These are phyloP conservation scores for Bolinopsis microptera DNA, from an alignment of 37 sponge, comb jelly and placozoan species.

Conservation along the genomic window DNA sequence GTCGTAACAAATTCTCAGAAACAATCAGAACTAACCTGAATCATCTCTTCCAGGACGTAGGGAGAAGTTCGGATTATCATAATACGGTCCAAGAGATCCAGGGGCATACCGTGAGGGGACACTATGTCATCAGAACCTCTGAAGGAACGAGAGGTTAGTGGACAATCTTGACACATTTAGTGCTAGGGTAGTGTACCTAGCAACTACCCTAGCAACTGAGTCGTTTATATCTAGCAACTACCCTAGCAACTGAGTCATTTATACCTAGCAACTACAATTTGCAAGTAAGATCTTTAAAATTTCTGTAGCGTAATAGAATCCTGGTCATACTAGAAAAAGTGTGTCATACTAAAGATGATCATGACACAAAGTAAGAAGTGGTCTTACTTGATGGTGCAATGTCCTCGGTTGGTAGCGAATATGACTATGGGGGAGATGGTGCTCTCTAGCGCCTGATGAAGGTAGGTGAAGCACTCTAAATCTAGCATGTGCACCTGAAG, in stretches of 20 bases:
- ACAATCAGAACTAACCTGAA: constrained; percentile 73
- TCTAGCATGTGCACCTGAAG: constrained; percentile 97
- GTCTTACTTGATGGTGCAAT: constrained; percentile 77
- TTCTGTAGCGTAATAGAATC: no score
- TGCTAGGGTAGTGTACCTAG: no score
- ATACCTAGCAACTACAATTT: no score
- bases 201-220: no score
- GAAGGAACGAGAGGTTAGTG: background rate
- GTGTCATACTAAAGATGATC: no score
- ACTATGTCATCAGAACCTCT: constrained; percentile 85
- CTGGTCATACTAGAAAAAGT: no score
- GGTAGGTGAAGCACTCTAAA: constrained; percentile 98
- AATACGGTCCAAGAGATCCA: constrained; percentile 92
- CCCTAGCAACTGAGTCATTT: no score
- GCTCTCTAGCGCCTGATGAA: constrained; percentile 93
- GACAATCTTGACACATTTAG: no score
- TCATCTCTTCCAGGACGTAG: constrained; percentile 90
- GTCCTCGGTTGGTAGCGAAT: constrained; percentile 96
- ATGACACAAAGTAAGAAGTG: no score
- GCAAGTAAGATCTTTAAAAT: no score
- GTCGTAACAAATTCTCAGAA: no score
- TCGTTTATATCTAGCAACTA: no score
- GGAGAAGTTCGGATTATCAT: constrained; percentile 93
- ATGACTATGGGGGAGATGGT: constrained; percentile 94
- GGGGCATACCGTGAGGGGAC: constrained; percentile 94